Evolutionary conservation across 1,140 invertebrate genomes (phyloP).

Genomic region (Solenopsis invicta): DNA sequence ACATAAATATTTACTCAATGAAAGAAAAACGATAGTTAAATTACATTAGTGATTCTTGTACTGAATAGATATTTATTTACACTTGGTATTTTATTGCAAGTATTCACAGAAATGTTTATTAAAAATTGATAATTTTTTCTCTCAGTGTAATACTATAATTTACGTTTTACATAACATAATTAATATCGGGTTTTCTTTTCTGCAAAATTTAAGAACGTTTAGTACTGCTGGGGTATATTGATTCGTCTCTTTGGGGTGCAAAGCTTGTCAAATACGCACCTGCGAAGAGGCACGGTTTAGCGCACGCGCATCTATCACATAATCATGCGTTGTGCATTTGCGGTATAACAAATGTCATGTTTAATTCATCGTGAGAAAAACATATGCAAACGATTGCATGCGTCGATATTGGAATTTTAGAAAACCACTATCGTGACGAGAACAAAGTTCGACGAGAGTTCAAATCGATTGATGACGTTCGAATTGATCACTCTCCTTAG

Average conservation of each 20-base stretch:
- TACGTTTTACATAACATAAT: background rate
- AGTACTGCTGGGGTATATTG: background rate
- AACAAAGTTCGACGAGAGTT: constrained; percentile 27
- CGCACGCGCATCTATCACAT: constrained; percentile 33
- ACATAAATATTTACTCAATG: too few relatives aligned
- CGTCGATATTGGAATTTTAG: constrained; percentile 10
- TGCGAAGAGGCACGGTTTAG: background rate
- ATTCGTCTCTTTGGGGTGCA: background rate
- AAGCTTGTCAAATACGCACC: background rate
- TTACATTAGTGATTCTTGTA: too few relatives aligned
- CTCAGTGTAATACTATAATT: too few relatives aligned
- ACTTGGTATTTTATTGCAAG: too few relatives aligned
- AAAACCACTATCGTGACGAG: background rate
- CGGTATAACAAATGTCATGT: background rate
- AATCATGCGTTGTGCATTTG: background rate
- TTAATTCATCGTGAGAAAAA: background rate
- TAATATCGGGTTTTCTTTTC: background rate
- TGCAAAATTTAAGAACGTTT: background rate
- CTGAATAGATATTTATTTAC: too few relatives aligned
- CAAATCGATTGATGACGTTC: background rate
- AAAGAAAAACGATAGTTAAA: too few relatives aligned
- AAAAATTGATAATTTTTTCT: too few relatives aligned
- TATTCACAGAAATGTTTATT: too few relatives aligned
- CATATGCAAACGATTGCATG: background rate
- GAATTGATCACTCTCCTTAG: background rate